These are phyloP conservation scores for Cynopterus sphinx DNA, from an alignment of 2,797 vertebrate species.

Conservation along the genomic window DNA sequence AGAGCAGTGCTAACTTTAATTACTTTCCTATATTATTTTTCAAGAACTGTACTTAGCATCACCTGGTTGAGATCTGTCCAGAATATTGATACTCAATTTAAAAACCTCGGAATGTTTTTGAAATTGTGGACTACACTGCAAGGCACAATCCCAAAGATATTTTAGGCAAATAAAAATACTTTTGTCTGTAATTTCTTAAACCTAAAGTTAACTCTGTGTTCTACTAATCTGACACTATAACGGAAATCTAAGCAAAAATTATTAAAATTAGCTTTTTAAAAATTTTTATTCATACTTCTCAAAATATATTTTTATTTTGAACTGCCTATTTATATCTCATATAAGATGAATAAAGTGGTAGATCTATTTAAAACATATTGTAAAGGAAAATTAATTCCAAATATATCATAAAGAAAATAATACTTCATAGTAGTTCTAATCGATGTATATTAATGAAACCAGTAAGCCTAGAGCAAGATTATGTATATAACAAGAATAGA, in stretches of 20 bases:
- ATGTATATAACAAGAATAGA: background rate
- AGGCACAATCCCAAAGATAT: background rate
- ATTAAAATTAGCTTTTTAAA: constrained; percentile 4
- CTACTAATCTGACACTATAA: background rate
- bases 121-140: background rate
- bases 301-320: background rate
- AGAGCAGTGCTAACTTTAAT: background rate
- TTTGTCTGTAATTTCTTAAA: background rate
- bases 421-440: background rate
- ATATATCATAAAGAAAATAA: background rate
- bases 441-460: background rate
- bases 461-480: background rate
- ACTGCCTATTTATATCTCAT: background rate
- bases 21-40: background rate
- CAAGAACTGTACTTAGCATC: background rate
- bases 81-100: background rate
- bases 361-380: background rate
- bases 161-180: background rate
- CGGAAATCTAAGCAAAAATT: background rate
- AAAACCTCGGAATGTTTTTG: background rate
- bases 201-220: background rate
- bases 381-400: background rate
- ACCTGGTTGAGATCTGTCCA: background rate
- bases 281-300: background rate
- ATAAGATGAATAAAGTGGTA: background rate